Evolutionary conservation across 2,113 vertebrate genomes (phyloP).

Genomic region (Oreochromis niloticus): DNA sequence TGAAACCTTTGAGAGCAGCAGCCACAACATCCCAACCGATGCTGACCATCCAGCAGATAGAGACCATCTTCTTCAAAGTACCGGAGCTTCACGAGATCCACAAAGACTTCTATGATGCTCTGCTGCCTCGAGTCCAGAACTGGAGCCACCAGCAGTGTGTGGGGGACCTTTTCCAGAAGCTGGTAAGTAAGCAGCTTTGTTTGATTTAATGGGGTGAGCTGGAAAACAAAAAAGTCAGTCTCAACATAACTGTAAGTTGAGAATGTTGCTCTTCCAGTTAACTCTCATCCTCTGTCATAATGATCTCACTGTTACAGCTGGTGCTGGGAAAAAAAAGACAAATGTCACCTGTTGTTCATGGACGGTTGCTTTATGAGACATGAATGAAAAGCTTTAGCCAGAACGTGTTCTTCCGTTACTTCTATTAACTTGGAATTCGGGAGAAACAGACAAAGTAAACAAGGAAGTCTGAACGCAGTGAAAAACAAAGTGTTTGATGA

Average conservation of each 20-base stretch:
- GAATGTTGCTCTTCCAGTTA: background rate
- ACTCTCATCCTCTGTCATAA: background rate
- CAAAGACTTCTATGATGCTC: constrained; percentile 93
- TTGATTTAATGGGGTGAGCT: background rate
- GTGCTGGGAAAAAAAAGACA: background rate
- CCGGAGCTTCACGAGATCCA: constrained; percentile 97
- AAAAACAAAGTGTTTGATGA: background rate
- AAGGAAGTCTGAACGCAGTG: background rate
- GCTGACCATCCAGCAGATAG: constrained; percentile 89
- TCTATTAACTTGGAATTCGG: background rate
- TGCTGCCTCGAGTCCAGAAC: constrained; percentile 87
- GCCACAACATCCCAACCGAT: constrained; percentile 97
- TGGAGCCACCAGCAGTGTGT: constrained; percentile 93
- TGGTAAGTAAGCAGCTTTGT: constrained; percentile 62
- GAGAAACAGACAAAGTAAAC: background rate
- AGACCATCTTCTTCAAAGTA: constrained; percentile 99
- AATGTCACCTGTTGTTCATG: background rate
- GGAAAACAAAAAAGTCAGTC: background rate
- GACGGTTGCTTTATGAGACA: background rate
- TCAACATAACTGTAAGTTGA: background rate
- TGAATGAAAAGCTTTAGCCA: background rate
- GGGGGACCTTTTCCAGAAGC: constrained; percentile 96
- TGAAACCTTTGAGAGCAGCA: constrained; percentile 94
- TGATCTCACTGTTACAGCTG: background rate
- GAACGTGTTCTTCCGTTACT: constrained; percentile 4